Percentiles rank a stretch among this genome's conserved stretches.
Evolutionary conservation across 2,888 invertebrate genomes (phyloP).

Genomic region (Clitarchus hookeri): DNA sequence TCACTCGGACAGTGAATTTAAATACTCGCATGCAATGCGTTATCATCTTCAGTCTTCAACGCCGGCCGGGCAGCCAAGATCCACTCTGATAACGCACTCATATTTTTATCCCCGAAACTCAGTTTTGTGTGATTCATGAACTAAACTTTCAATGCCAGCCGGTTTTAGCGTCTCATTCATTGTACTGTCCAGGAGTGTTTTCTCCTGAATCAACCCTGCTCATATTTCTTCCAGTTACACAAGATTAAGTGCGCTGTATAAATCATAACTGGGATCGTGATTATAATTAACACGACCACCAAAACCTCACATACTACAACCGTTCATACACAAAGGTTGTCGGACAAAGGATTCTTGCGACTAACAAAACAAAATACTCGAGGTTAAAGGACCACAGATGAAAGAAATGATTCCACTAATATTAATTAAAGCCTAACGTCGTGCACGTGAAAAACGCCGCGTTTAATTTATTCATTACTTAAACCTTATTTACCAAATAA

Average conservation of each 20-base stretch:
- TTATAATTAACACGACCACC: not conserved
- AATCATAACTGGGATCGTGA: not conserved
- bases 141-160: not conserved
- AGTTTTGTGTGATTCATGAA: not conserved
- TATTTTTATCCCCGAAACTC: no score
- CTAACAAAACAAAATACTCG: no score
- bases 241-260: not conserved
- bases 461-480: no score
- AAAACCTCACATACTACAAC: not conserved
- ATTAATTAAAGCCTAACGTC: no score
- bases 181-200: not conserved
- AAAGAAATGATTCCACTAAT: no score
- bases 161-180: not conserved
- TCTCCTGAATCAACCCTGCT: not conserved
- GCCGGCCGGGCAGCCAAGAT: not conserved
- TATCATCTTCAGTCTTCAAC: not conserved
- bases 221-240: not conserved
- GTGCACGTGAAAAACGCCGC: no score
- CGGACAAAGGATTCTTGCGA: no score
- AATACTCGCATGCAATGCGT: no score
- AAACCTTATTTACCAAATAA: no score
- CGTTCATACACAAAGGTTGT: not conserved
- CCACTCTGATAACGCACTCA: not conserved
- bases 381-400: no score
- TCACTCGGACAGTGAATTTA: no score